These are phyloP conservation scores for Saccopteryx leptura DNA, from an alignment of 2,113 vertebrate genomes.

Conservation along the genomic window DNA sequence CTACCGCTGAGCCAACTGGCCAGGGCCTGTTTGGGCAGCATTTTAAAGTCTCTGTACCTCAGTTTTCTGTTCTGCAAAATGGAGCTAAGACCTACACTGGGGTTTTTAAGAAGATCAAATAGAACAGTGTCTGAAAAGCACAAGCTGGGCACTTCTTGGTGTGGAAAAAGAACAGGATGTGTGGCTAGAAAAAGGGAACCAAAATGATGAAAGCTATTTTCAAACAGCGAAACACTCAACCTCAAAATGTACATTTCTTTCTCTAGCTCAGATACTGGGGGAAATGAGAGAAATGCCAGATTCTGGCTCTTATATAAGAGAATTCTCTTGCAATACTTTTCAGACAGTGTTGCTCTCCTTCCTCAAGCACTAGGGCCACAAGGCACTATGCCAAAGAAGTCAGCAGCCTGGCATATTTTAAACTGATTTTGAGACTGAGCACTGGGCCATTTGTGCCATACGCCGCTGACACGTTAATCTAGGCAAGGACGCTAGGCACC, in stretches of 20 bases:
- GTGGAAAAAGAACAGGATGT: background rate
- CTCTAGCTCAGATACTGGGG: background rate
- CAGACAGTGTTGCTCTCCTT: constrained; percentile 75
- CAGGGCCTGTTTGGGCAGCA: background rate
- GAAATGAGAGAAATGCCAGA: background rate
- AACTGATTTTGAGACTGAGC: constrained; percentile 72
- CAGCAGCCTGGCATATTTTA: constrained; percentile 86
- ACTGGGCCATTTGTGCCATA: constrained; percentile 89
- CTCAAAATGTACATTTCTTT: background rate
- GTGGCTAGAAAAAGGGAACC: background rate
- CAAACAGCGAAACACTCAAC: background rate
- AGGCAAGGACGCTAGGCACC: constrained; percentile 83
- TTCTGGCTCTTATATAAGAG: constrained; percentile 71
- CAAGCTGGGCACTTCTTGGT: background rate
- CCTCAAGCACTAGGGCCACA: constrained; percentile 60
- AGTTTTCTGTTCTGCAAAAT: constrained; percentile 56
- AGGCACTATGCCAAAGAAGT: constrained; percentile 87
- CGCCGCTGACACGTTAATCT: constrained; percentile 88
- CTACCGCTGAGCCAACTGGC: no score
- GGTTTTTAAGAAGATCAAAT: constrained; percentile 28
- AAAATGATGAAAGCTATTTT: background rate
- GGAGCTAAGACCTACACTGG: background rate
- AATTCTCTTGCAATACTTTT: constrained; percentile 84
- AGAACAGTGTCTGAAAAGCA: background rate
- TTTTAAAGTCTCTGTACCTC: background rate